phyloP scores from a whole-genome alignment of 2,888 invertebrate species.

The Reticulitermes lucifugus region DNA sequence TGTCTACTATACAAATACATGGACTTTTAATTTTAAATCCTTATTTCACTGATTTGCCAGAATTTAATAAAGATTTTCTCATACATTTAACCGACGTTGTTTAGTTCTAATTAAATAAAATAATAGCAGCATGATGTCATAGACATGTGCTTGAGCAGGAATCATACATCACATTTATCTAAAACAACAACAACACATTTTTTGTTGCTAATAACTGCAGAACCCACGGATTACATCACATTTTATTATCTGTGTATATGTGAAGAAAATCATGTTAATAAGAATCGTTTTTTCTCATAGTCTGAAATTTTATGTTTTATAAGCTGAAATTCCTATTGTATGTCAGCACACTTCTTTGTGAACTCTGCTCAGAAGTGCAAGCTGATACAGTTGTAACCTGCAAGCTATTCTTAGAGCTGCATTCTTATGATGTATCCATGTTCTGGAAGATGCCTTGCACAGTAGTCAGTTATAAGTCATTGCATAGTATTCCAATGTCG shows the following conservation, averaged over 20 bases:
- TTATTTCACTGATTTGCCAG: no score
- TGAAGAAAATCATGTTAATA: neutral
- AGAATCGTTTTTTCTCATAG: no score
- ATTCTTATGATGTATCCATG: slow-evolving; percentile 28
- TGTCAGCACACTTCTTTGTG: neutral
- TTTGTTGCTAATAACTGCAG: no score
- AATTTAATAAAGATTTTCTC: no score
- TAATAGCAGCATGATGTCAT: no score
- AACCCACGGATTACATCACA: neutral
- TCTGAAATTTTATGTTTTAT: neutral
- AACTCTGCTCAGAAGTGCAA: slow-evolving; percentile 5
- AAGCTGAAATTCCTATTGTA: neutral
- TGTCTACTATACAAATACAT: neutral
- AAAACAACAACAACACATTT: no score
- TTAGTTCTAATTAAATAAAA: no score
- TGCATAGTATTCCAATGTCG: neutral
- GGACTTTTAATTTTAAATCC: neutral
- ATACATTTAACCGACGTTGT: no score
- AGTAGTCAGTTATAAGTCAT: slow-evolving; percentile 3
- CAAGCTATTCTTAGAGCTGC: slow-evolving; percentile 27
- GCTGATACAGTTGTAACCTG: neutral
- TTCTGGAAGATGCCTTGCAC: slow-evolving; percentile 27
- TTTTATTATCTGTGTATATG: neutral
- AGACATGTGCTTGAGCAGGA: no score
- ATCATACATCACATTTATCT: no score